Percentiles rank a stretch among this genome's conserved stretches.
Evolutionary conservation across 2,113 vertebrate genomes (phyloP).

Genomic region (Motacilla tschutschensis): DNA sequence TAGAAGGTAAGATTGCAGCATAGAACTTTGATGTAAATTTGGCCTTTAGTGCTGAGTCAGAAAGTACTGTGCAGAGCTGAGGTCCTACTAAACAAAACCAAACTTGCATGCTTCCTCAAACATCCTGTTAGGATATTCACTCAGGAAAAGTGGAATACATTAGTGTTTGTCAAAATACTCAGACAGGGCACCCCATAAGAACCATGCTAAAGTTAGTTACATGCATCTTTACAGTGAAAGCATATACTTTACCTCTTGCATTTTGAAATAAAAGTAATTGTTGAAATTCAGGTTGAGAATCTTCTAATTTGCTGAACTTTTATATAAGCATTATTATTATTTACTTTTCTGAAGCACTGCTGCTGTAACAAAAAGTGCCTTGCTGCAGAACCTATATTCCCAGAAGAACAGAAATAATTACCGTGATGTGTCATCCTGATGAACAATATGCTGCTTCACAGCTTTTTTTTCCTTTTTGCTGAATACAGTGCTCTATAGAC

Average conservation of each 20-base stretch:
- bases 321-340: background rate
- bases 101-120: background rate
- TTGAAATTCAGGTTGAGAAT: background rate
- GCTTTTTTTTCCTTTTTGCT: constrained; percentile 26
- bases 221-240: background rate
- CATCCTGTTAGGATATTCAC: background rate
- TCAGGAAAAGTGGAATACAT: background rate
- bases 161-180: background rate
- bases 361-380: constrained; percentile 15
- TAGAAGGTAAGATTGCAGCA: background rate
- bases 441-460: constrained; percentile 11
- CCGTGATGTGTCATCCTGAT: constrained; percentile 29
- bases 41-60: background rate
- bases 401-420: constrained; percentile 55
- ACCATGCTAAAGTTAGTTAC: background rate
- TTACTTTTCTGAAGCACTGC: background rate
- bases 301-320: background rate
- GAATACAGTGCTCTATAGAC: constrained; percentile 20
- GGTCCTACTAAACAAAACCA: background rate
- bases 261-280: background rate
- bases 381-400: constrained; percentile 27
- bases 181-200: background rate
- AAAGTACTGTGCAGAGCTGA: background rate
- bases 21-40: background rate
- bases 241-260: background rate